These are phyloP conservation scores for Struthio camelus DNA, from an alignment of 2,113 vertebrate genomes.

Conservation along the genomic window DNA sequence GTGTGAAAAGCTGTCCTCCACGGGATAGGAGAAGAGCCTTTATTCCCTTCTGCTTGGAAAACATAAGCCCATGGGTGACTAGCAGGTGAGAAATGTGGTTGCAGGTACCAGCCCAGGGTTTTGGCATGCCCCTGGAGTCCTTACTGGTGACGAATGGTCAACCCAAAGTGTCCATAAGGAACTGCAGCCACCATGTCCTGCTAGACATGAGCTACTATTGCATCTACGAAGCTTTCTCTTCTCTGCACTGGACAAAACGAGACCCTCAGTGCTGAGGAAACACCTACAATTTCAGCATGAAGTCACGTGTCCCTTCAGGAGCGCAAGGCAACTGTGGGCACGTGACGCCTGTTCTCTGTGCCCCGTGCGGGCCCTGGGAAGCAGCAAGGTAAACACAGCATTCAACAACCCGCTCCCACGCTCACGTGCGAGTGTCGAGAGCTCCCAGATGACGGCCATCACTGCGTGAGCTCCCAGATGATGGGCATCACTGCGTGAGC, in stretches of 20 bases:
- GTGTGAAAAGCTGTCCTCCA: too few species aligned
- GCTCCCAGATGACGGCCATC: too few species aligned
- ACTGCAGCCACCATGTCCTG: neutral
- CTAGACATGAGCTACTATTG: too few species aligned
- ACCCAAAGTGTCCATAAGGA: neutral
- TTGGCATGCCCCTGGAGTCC: neutral
- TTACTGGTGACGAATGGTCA: neutral
- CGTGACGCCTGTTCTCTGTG: neutral
- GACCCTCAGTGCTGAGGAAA: neutral
- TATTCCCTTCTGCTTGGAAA: neutral
- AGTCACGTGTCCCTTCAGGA: neutral
- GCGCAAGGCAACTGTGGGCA: neutral
- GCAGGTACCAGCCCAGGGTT: neutral
- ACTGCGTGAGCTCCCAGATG: too few species aligned
- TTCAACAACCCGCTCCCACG: too few species aligned
- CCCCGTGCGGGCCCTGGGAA: neutral
- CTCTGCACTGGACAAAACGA: neutral
- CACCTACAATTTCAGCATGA: neutral
- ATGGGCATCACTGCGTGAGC: too few species aligned
- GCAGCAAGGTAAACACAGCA: neutral
- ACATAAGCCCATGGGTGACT: neutral
- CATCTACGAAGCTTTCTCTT: neutral
- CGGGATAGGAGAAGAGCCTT: neutral
- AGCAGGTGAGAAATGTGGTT: fast-evolving
- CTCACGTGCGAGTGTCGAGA: too few species aligned